phyloP scores from a whole-genome alignment of 2,797 vertebrate species.

The Hapalemur alaotrensis region DNA sequence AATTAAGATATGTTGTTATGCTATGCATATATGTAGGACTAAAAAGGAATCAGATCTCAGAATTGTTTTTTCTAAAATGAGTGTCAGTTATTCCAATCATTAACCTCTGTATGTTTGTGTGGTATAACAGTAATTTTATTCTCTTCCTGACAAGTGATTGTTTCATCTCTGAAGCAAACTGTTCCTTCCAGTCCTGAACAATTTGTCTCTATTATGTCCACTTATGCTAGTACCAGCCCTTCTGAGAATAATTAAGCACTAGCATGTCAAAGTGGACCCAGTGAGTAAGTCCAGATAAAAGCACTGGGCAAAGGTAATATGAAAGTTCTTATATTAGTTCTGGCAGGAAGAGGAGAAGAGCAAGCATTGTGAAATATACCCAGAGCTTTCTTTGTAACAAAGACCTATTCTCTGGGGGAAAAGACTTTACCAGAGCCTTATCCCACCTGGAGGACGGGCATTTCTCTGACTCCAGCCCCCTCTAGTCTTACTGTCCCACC shows the following conservation, averaged over 20 bases:
- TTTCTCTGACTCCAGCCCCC: not conserved
- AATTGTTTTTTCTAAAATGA: not conserved
- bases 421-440: not conserved
- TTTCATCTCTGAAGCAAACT: conserved; percentile 13
- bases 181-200: not conserved
- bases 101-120: conserved; percentile 56
- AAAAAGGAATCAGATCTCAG: conserved; percentile 25
- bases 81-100: conserved; percentile 52
- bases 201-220: conserved; percentile 1
- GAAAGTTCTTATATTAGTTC: not conserved
- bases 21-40: not conserved
- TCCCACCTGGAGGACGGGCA: not conserved
- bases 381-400: not conserved
- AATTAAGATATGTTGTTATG: not conserved
- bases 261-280: not conserved
- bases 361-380: not conserved
- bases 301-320: not conserved
- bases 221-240: not conserved
- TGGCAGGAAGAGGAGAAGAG: not conserved
- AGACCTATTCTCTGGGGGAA: not conserved
- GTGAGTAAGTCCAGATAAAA: conserved; percentile 32
- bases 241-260: conserved; percentile 17
- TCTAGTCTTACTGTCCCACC: not conserved
- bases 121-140: conserved; percentile 53
- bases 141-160: conserved; percentile 59